Evolutionary conservation across 2,797 vertebrate genomes (phyloP).

Genomic region (Phataginus tricuspis): DNA sequence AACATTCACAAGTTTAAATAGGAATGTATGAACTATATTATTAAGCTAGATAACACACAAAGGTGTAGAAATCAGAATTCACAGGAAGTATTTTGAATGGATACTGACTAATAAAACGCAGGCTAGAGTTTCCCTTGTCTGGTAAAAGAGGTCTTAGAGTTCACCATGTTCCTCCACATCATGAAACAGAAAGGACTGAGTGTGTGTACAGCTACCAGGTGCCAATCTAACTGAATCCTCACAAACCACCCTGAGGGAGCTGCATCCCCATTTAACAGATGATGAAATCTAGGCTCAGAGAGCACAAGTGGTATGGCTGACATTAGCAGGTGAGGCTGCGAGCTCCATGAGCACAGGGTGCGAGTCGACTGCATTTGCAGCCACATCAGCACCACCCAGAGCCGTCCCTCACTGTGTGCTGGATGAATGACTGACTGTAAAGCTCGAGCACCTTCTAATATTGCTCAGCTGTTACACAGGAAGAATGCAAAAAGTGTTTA

Average conservation of each 20-base stretch:
- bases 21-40: neutral
- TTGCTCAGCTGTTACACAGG: neutral
- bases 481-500: neutral
- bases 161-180: fast-evolving
- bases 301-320: neutral
- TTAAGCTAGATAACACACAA: neutral
- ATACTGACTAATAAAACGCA: neutral
- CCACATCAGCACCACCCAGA: fast-evolving
- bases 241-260: neutral
- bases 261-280: neutral
- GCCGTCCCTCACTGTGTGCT: neutral
- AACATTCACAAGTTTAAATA: neutral
- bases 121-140: neutral
- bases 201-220: fast-evolving
- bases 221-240: neutral
- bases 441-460: neutral
- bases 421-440: neutral
- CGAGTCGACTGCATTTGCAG: neutral
- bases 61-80: neutral
- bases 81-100: neutral
- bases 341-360: fast-evolving
- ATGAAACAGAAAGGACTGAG: neutral
- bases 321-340: neutral
- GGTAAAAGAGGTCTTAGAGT: neutral
- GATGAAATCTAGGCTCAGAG: neutral